These are phyloP conservation scores for Meloidogyne floridensis DNA, from an alignment of 1,140 invertebrate genomes.

Conservation along the genomic window DNA sequence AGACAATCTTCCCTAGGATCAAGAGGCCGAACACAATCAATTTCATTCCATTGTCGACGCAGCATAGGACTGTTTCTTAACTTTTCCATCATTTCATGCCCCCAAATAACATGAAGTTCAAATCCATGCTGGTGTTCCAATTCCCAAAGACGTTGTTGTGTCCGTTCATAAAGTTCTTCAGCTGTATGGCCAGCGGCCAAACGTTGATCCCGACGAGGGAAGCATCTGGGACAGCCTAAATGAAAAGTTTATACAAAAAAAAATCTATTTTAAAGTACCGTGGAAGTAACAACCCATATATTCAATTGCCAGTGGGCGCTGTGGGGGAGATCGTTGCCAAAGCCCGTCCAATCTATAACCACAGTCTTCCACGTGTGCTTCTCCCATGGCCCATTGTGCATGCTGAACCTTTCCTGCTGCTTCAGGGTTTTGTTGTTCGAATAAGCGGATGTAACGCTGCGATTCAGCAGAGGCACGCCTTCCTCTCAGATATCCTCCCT, in stretches of 20 bases:
- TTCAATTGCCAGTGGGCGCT: conserved; percentile 7
- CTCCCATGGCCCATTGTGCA: conserved; percentile 17
- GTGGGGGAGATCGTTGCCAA: neutral
- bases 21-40: no score
- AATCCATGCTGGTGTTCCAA: neutral
- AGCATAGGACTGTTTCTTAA: neutral
- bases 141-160: neutral
- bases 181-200: neutral
- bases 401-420: neutral
- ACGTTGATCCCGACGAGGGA: neutral
- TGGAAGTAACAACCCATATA: conserved; percentile 22
- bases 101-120: neutral
- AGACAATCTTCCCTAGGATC: no score
- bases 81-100: neutral
- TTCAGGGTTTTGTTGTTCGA: neutral
- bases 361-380: conserved; percentile 9
- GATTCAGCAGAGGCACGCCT: conserved; percentile 6
- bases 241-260: neutral
- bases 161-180: neutral
- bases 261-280: neutral
- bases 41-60: no score
- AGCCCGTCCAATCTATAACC: conserved; percentile 1
- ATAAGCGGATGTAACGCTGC: conserved; percentile 15
- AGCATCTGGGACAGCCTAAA: neutral
- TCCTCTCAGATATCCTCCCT: conserved; percentile 24